Evolutionary conservation across 2,113 vertebrate genomes (phyloP), one percentile per base, ranked within the genome.

Genomic region (Mesoclemmys tuberculata): DNA sequence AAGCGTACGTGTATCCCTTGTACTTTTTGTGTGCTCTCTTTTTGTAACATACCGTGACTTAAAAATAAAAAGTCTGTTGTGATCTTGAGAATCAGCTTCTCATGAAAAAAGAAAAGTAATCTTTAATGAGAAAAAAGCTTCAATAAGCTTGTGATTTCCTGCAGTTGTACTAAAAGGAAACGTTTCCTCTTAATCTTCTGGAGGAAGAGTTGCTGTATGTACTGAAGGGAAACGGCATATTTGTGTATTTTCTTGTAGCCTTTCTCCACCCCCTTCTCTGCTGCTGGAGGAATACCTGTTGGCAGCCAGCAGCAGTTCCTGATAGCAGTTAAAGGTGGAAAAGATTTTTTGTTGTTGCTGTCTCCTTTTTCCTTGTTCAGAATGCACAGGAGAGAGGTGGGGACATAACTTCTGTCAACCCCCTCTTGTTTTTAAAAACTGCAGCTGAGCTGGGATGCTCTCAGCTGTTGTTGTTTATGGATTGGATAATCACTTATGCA

Each of bases 151-250:
- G 26, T 84, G 29, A 54, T 95, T 96, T 97, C 91, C 94, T 95
- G 58, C 71, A 84, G 91, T 91, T 95, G 56, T 93, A n/a, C 58
- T 84, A 48, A 89, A 94, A 92, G 89, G 91, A 96, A 96, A 87
- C 31, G 61, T 87, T 88, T 35, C 81, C 49, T 82, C 9, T 77
- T 41, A 71, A 44, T 83, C 54, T 87, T 95, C 91, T 1, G 1
- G 54, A 89, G 81, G 91, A 96, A 95, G 48, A 94, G 35, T 24
- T 83, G 86, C 41, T 85, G 41, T 0, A 0, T 2, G 1, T 93
- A 78, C 35, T 49, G 49, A 79, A 52, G 68, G 24, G 90, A 94
- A 97, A 48, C 2, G 1, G 16, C 29, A 19, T 1, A 16, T 75
- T 18, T 81, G 9, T 91, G 11, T 93, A 21, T 92, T 96, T 88